phyloP scores from a whole-genome alignment of 2,113 vertebrate genomes.

The Hyperoodon ampullatus region DNA sequence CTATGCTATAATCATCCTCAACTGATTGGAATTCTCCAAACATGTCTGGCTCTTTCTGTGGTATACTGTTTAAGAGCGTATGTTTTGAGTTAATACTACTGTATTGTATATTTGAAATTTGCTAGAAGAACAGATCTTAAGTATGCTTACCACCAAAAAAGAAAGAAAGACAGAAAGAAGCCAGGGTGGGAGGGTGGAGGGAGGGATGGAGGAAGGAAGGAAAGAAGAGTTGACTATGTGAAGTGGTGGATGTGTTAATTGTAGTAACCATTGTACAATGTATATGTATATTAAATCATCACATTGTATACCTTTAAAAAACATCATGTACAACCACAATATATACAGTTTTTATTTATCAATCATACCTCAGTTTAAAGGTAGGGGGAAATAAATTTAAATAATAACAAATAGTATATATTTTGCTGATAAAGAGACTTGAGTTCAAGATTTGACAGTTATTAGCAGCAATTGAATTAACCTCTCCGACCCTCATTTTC shows the following conservation, averaged over 20 bases:
- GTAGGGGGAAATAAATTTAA: not conserved
- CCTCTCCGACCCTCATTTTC: constrained; percentile 14
- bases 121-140: not conserved
- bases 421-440: constrained; percentile 35
- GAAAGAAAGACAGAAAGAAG: not conserved
- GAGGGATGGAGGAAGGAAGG: too few species aligned
- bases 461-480: not conserved
- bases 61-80: not conserved
- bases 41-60: not conserved
- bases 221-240: not conserved
- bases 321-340: not conserved
- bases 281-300: not conserved
- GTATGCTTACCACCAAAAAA: not conserved
- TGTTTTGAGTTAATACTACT: constrained; percentile 28
- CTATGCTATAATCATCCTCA: not conserved
- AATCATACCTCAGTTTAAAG: not conserved
- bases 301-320: not conserved
- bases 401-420: not conserved
- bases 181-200: too few species aligned
- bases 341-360: not conserved
- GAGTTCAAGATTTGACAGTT: constrained; percentile 36
- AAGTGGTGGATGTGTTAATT: not conserved
- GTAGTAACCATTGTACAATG: not conserved
- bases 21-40: not conserved
- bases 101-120: not conserved